phyloP scores from a whole-genome alignment of 1,140 invertebrate species.

The Lepidotrigona ventralis region DNA sequence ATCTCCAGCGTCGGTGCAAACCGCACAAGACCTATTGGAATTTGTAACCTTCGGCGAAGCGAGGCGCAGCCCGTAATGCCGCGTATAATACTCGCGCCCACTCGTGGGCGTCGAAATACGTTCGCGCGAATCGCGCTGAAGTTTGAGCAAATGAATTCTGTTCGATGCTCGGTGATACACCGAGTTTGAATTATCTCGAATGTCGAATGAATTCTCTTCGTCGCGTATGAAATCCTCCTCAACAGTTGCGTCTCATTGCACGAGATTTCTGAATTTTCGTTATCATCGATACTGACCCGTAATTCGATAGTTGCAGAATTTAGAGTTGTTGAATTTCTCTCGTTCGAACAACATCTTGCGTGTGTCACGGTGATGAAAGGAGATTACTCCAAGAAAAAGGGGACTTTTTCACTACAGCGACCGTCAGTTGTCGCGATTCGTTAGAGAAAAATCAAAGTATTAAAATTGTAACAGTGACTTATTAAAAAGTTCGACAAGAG shows the following conservation, averaged over 20 bases:
- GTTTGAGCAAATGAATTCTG: slow-evolving; percentile 57
- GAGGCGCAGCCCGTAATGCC: slow-evolving; percentile 58
- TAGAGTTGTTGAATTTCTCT: neutral
- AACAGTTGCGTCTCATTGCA: neutral
- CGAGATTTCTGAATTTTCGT: neutral
- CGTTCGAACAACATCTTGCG: neutral
- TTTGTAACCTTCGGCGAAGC: slow-evolving; percentile 61
- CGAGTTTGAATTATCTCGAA: slow-evolving; percentile 40
- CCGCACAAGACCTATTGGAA: slow-evolving; percentile 58
- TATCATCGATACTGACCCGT: neutral
- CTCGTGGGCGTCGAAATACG: slow-evolving; percentile 52
- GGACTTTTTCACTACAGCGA: too few species aligned
- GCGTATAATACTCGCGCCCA: slow-evolving; percentile 42
- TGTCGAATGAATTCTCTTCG: neutral
- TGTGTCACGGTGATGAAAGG: too few species aligned
- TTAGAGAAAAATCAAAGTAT: too few species aligned
- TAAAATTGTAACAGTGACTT: too few species aligned
- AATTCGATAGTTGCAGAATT: too few species aligned
- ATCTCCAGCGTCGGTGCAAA: slow-evolving; percentile 32
- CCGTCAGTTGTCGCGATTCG: too few species aligned
- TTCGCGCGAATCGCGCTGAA: slow-evolving; percentile 25
- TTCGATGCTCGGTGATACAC: slow-evolving; percentile 20
- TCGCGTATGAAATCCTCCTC: neutral
- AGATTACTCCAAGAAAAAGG: too few species aligned
- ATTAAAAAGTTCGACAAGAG: too few species aligned